A percentile compares a stretch with the other conserved stretches of the same genome.
Conservation (phyloP, 2,797 vertebrate species). For the Enteromius anoplus region DNA sequence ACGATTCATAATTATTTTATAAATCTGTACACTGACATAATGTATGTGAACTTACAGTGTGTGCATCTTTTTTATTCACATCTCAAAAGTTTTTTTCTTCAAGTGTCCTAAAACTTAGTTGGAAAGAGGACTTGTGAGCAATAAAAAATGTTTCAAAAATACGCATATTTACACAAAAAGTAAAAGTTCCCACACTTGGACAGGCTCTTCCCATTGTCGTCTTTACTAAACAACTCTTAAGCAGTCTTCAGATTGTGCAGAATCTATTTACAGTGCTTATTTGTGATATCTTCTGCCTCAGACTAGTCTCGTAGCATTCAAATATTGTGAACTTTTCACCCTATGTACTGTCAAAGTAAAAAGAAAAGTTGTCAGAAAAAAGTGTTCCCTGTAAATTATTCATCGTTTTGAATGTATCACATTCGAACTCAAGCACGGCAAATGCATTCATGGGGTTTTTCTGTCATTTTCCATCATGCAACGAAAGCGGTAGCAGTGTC, state of each 20-base stretch:
- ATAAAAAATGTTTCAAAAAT: neutral
- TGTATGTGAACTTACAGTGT: neutral
- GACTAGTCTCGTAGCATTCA: slow-evolving; percentile 5
- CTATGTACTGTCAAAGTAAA: slow-evolving; percentile 15
- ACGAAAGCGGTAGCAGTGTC: slow-evolving; percentile 48
- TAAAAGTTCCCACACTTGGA: neutral
- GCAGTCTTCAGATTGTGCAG: neutral
- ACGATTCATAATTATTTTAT: neutral
- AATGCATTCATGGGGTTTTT: slow-evolving; percentile 34
- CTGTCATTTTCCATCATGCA: slow-evolving; percentile 33
- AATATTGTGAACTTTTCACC: slow-evolving; percentile 35
- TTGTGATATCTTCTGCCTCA: neutral
- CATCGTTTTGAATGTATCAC: slow-evolving; percentile 9
- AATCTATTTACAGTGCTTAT: slow-evolving; percentile 6
- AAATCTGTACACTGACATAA: neutral
- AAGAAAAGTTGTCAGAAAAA: slow-evolving; percentile 32
- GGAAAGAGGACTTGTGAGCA: neutral
- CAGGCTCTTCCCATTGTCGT: neutral
- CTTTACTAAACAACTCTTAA: slow-evolving; percentile 6
- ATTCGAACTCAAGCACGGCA: neutral
- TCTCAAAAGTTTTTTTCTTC: neutral
- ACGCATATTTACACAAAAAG: neutral
- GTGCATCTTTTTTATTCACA: neutral
- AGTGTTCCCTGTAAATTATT: slow-evolving; percentile 32
- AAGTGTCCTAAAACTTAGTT: neutral